Conservation (phyloP, 2,888 invertebrate species). For the Invenusta paracnida region DNA sequence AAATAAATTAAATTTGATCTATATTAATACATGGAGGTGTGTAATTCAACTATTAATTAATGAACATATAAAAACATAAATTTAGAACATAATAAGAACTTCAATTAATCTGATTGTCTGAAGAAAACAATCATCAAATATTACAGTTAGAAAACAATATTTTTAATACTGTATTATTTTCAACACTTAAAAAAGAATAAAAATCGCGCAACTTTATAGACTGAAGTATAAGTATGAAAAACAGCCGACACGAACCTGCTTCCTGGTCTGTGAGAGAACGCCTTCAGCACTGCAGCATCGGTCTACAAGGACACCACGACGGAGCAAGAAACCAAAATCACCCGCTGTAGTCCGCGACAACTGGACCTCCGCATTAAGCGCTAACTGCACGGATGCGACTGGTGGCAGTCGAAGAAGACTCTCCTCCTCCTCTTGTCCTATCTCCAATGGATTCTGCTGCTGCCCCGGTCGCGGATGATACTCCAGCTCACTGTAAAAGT, state of each 20-base stretch:
- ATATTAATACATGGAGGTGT: too few relatives aligned
- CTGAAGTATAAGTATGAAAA: too few relatives aligned
- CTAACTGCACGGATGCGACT: neutral
- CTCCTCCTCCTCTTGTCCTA: neutral
- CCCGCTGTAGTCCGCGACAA: conserved; percentile 70
- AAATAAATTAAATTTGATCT: too few relatives aligned
- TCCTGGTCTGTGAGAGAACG: neutral
- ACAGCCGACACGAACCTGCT: neutral
- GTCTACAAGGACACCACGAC: conserved; percentile 75
- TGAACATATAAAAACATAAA: too few relatives aligned
- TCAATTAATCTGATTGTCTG: too few relatives aligned
- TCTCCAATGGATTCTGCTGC: neutral
- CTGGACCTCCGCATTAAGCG: neutral
- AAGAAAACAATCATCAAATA: too few relatives aligned
- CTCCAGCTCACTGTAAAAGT: neutral
- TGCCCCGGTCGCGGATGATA: neutral
- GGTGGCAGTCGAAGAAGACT: neutral
- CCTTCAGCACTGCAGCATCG: conserved; percentile 56
- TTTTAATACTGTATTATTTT: too few relatives aligned
- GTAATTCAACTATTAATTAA: too few relatives aligned
- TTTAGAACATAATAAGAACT: too few relatives aligned
- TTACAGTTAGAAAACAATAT: too few relatives aligned
- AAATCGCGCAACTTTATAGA: too few relatives aligned
- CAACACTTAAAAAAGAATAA: too few relatives aligned
- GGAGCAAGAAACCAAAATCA: conserved; percentile 86